Conservation (phyloP, 2,888 invertebrate species). For the Myopa tessellatipennis region DNA sequence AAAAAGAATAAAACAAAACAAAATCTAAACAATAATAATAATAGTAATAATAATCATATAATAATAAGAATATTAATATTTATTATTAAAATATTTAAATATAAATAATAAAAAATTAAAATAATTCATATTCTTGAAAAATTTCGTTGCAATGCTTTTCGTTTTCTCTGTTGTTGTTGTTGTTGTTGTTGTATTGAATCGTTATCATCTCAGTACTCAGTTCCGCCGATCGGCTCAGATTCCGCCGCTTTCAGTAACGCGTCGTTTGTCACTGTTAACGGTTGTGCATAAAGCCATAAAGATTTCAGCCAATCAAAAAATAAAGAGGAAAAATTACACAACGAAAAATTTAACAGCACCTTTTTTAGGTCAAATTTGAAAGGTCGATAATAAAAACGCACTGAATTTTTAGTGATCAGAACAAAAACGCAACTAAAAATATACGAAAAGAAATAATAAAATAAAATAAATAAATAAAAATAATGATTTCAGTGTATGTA, state of each 20-base stretch:
- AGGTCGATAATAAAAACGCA: not conserved
- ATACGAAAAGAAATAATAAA: not conserved
- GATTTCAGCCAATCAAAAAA: not conserved
- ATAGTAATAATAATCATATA: not conserved
- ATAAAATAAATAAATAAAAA: not conserved
- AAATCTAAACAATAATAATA: not conserved
- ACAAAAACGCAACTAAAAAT: not conserved
- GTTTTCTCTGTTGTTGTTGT: not conserved
- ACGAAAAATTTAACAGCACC: not conserved
- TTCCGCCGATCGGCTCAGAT: not conserved
- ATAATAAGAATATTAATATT: no score
- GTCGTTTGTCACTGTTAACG: conserved; percentile 20
- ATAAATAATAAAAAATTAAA: not conserved
- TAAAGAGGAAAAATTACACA: not conserved
- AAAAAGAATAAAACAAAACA: not conserved
- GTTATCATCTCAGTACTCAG: conserved; percentile 15
- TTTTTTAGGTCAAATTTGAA: not conserved
- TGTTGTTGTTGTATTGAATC: not conserved
- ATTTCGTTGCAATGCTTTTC: not conserved
- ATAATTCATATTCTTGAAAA: conserved; percentile 19
- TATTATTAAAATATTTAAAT: no score
- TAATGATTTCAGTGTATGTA: not conserved
- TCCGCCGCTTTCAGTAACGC: conserved; percentile 20
- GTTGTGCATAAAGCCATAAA: not conserved
- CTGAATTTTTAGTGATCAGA: not conserved